These are phyloP conservation scores for Acronicta psi DNA, from an alignment of 2,888 invertebrate genomes.

Conservation along the genomic window DNA sequence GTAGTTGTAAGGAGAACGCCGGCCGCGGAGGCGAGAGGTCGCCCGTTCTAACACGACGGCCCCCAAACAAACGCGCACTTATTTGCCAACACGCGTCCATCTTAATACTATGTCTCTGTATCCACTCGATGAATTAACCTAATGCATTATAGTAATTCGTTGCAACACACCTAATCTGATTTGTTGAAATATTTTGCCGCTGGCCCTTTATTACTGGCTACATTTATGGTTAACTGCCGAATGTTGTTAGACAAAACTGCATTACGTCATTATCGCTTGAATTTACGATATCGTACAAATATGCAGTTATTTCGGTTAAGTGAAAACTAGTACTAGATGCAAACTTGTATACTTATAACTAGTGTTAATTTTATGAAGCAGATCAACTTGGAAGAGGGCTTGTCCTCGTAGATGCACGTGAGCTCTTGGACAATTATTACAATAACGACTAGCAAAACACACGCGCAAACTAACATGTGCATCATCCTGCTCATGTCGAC, in stretches of 20 bases:
- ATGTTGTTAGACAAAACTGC: constrained; percentile 40
- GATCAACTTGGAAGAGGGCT: constrained; percentile 35
- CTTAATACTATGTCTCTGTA: constrained; percentile 53
- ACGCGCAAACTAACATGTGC: constrained; percentile 46
- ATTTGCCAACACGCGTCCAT: constrained; percentile 78
- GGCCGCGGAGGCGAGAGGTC: constrained; percentile 81
- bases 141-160: constrained; percentile 47
- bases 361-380: constrained; percentile 26
- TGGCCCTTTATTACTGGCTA: constrained; percentile 31
- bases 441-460: constrained; percentile 60
- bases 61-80: constrained; percentile 83
- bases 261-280: constrained; percentile 47
- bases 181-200: constrained; percentile 38
- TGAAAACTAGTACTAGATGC: constrained; percentile 39
- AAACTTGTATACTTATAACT: constrained; percentile 27
- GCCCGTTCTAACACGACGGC: constrained; percentile 82
- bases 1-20: constrained; percentile 73
- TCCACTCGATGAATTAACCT: constrained; percentile 50
- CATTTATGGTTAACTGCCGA: constrained; percentile 46
- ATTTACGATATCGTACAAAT: constrained; percentile 45
- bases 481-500: constrained; percentile 48
- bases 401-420: constrained; percentile 73
- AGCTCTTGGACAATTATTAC: constrained; percentile 67
- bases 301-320: constrained; percentile 32
- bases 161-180: constrained; percentile 46